Base-by-base conservation (phyloP, 2,797 vertebrate species). In the Buphagus erythrorhynchus region DNA sequence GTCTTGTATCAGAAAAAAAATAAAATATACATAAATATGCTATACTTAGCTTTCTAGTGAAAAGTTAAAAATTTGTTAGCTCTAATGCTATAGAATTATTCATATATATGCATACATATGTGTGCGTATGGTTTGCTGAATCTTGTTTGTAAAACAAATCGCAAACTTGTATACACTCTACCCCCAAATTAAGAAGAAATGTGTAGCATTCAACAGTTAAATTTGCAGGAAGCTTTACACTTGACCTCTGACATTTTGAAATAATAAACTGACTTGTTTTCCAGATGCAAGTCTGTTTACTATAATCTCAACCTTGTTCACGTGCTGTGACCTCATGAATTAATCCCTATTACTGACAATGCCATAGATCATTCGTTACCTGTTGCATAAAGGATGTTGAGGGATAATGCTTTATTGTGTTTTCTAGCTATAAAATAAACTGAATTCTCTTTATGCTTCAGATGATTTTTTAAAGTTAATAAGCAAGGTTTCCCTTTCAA, bases 231-330 rank as follows among this genome's bases (percentile, higher is more conserved):
- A 79, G 51, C 55, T 54, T 88, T 81, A 58, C 12, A 16, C 48
- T 84, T 86, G 55, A 59, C 36, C 88, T 92, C 22, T 48, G 58
- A 78, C 38, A 40, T 74, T 88, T 43, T 72, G 62, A 82, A 87
- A 76, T 91, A 82, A 66, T 75, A 73, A 91, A 51, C 36, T 28
- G 26, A 7, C 43, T 93, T 90, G 54, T 62, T 91, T 86, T 86
- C 72, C 58, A 46, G 33, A 72, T 78, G 33, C 22, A 40, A 29
- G 24, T 83, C 38, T 86, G 31, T 48, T 86, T 86, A 26, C 54
- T 74, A 2, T 68, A 83, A 71, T 88, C 65, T 68, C n/a, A 71
- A 6, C 31, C 29, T 71, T 81, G 54, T 90, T 94, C 62, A n/a
- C 0, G 0, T 94, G 69, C 74, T 77, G 45, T 72, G 75, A 72